Conservation (phyloP, 2,113 vertebrate genomes). For the Ciconia maguari region DNA sequence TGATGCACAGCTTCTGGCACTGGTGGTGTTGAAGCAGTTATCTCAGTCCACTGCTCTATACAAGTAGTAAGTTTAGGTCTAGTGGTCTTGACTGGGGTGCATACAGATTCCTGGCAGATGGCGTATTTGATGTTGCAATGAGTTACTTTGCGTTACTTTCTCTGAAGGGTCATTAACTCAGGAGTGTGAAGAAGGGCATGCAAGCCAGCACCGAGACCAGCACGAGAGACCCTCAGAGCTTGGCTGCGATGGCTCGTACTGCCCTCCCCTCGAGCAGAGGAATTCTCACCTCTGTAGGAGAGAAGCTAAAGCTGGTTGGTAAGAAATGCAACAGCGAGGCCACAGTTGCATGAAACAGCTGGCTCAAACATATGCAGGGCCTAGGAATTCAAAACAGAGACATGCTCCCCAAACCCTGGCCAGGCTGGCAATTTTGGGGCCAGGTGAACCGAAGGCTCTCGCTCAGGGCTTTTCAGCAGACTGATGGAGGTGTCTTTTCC, state of each 20-base stretch:
- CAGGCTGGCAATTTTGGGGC: background rate
- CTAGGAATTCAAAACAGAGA: background rate
- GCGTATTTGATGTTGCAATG: rapidly evolving
- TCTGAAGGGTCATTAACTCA: background rate
- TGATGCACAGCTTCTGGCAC: background rate
- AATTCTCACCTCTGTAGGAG: background rate
- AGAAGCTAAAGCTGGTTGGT: background rate
- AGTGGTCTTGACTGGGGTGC: too few relatives aligned
- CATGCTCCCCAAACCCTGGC: background rate
- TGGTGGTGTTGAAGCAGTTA: background rate
- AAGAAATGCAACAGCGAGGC: background rate
- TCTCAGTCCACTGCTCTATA: background rate
- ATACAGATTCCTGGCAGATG: background rate
- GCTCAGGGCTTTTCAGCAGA: background rate
- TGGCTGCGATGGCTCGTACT: background rate
- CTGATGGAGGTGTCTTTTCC: background rate
- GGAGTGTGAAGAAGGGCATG: rapidly evolving
- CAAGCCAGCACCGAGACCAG: background rate
- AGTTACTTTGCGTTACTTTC: background rate
- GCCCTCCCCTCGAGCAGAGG: background rate
- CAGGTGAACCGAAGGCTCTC: background rate
- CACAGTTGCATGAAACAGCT: too few relatives aligned
- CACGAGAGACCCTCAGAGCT: background rate
- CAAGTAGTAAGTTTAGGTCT: background rate
- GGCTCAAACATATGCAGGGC: background rate